Base-by-base conservation (phyloP, 1,140 invertebrate species). In the Plectrocnemia conspersa region DNA sequence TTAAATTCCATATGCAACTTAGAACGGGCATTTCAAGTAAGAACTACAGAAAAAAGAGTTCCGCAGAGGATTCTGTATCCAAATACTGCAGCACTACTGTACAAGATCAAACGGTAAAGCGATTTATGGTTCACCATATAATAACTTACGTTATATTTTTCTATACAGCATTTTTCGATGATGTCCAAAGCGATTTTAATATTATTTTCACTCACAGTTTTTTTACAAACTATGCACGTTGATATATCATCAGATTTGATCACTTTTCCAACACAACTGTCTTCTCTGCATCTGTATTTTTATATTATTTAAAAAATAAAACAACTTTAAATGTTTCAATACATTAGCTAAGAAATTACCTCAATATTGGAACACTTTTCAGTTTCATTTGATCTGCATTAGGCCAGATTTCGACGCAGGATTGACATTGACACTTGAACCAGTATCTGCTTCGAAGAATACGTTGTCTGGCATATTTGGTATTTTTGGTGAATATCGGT, bases 401-500 rank as follows among this genome's bases (percentile, higher is more conserved):
- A n/a, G 83, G 81, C 83, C 84, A 87, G 63, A 85, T 69, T 33
- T 82, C 69, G 18, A 61, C 54, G 60, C 86, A 89, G 1, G 85
- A 77, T 25, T 63, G 61, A 65, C 86, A 88, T 16, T 67, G 54
- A 62, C 86, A 88, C 6, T 74, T 65, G 64, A 88, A 88, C 79
- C 80, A 86, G 66, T 87, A 88, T 57, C 85, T 77, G 2, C 77
- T 76, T 9, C 64, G 61, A 0, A 89, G 70, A 24, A 74, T 75
- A 42, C 66, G 67, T 55, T 77, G 73, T n/a, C 86, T 67, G 2
- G 80, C 74, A 1, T 61, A 59, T 32, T 71, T 62, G 9, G 56
- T 64, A 49, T 74, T 75, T 47, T 81, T 77, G 1, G 80, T 79
- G 67, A 82, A 86, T 41, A 81, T 71, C 13, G 82, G 83, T 2